These are phyloP conservation scores for Mus spretus DNA, from an alignment of 2,797 vertebrate species.

Conservation along the genomic window DNA sequence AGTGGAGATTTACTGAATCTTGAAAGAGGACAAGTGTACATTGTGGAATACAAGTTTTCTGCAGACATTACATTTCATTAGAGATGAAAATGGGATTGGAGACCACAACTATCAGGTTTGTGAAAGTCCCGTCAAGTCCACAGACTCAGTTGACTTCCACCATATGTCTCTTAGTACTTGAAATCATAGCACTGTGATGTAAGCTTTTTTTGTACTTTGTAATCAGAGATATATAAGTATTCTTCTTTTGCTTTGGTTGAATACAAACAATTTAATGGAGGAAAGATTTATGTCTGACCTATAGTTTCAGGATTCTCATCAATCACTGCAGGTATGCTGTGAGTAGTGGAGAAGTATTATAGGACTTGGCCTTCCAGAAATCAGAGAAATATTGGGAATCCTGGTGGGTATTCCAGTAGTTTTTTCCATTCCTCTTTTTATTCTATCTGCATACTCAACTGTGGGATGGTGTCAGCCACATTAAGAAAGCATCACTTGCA, in stretches of 20 bases:
- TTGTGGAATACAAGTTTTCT: not conserved
- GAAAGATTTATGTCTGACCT: not conserved
- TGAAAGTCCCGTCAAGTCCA: not conserved
- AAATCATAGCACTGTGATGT: not conserved
- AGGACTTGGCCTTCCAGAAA: too few species aligned
- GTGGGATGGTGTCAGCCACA: not conserved
- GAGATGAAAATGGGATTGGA: not conserved
- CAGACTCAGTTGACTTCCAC: not conserved
- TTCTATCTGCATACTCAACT: not conserved
- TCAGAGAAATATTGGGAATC: not conserved
- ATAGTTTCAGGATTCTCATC: not conserved
- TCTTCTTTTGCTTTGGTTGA: not conserved
- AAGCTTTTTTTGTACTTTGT: not conserved
- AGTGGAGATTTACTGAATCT: not conserved
- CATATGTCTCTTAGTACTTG: too few species aligned
- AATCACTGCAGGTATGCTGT: not conserved
- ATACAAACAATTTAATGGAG: not conserved
- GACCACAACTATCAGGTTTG: too few species aligned
- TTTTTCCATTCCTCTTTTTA: not conserved
- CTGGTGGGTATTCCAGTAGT: not conserved
- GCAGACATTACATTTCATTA: not conserved
- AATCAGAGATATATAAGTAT: not conserved
- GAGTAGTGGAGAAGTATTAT: not conserved
- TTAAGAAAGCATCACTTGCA: not conserved
- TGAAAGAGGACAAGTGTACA: not conserved